Conservation (phyloP, 1,140 invertebrate species). For the Limonius californicus region DNA sequence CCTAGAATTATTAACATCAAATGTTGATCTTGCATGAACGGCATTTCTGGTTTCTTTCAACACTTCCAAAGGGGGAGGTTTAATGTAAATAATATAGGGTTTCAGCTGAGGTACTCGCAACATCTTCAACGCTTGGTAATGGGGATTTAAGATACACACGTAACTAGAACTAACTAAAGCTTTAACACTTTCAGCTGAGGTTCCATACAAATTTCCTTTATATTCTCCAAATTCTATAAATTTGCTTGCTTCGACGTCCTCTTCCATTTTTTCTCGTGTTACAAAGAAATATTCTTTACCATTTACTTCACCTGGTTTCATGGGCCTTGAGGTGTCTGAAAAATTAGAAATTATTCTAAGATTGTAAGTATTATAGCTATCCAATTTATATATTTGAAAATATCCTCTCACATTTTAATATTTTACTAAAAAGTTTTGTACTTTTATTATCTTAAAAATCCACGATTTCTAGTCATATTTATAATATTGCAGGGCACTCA, state of each 20-base stretch:
- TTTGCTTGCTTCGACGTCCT: slow-evolving; percentile 82
- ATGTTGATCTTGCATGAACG: slow-evolving; percentile 80
- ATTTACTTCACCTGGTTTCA: slow-evolving; percentile 80
- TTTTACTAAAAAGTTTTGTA: background rate
- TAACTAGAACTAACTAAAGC: slow-evolving; percentile 82
- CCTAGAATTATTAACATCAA: slow-evolving; percentile 82
- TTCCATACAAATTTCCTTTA: slow-evolving; percentile 96
- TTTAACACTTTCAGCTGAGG: slow-evolving; percentile 83
- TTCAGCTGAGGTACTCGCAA: slow-evolving; percentile 86
- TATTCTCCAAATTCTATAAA: slow-evolving; percentile 97
- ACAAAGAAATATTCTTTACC: slow-evolving; percentile 96
- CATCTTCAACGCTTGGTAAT: slow-evolving; percentile 93
- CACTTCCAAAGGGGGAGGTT: slow-evolving; percentile 81
- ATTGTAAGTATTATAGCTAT: no score
- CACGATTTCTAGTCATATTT: no score
- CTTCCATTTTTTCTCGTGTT: slow-evolving; percentile 82
- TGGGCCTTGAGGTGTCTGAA: slow-evolving; percentile 83
- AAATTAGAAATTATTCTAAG: no score
- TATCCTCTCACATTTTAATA: background rate
- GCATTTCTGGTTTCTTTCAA: slow-evolving; percentile 79
- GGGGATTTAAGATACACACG: slow-evolving; percentile 91
- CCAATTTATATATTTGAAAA: no score
- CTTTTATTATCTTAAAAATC: no score
- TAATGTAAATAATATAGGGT: slow-evolving; percentile 93
- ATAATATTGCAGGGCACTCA: no score